Conservation (phyloP, 2,113 vertebrate species). For the Brachyhypopomus occidentalis region DNA sequence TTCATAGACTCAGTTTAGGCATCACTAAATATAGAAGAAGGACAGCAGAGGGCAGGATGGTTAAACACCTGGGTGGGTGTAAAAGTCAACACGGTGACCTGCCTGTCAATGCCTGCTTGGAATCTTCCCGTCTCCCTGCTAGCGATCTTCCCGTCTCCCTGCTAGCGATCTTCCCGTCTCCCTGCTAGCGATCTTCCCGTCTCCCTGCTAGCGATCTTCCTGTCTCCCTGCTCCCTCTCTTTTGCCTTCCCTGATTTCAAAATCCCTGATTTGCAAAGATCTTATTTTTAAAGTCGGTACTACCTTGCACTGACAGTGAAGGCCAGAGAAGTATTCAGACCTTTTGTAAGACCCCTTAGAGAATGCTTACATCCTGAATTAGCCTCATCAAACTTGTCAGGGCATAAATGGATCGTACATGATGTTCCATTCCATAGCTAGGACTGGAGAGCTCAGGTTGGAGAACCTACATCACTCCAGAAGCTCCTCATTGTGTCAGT, state of each 20-base stretch:
- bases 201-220: background rate
- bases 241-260: background rate
- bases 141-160: background rate
- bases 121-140: background rate
- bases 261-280: background rate
- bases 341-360: background rate
- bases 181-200: background rate
- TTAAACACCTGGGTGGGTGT: no score
- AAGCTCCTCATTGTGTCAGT: background rate
- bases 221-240: background rate
- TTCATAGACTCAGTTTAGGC: background rate
- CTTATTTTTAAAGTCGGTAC: background rate
- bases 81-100: no score
- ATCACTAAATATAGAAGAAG: background rate
- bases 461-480: background rate
- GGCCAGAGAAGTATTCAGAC: background rate
- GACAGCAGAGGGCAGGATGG: background rate
- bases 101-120: no score
- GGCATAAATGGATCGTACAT: background rate
- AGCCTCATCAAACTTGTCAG: background rate
- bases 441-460: background rate
- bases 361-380: background rate
- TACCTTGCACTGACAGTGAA: no score
- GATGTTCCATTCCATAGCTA: no score
- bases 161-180: no score